phyloP scores from a whole-genome alignment of 2,113 vertebrate species.

The human region GRCh38 chr3:135981501-135982000 shows the following conservation, averaged over 20 bases:
- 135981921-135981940: neutral
- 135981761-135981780: neutral
- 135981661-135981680: neutral
- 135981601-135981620: neutral
- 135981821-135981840: neutral
- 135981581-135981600: neutral
- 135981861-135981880: neutral
- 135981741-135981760: neutral
- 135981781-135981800: neutral
- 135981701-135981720: neutral
- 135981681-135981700: neutral
- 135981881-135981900: neutral
- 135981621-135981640: neutral
- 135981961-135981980: slow-evolving; percentile 6
- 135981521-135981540: neutral
- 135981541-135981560: neutral
- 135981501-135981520: neutral
- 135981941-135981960: neutral
- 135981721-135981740: neutral
- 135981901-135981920: neutral
- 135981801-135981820: neutral
- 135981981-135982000: neutral
- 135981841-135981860: neutral
- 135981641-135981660: neutral
- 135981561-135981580: neutral